Evolutionary conservation across 2,888 invertebrate genomes (phyloP), one percentile per base, ranked within the genome.

Genomic region (Miltochrista miniata): DNA sequence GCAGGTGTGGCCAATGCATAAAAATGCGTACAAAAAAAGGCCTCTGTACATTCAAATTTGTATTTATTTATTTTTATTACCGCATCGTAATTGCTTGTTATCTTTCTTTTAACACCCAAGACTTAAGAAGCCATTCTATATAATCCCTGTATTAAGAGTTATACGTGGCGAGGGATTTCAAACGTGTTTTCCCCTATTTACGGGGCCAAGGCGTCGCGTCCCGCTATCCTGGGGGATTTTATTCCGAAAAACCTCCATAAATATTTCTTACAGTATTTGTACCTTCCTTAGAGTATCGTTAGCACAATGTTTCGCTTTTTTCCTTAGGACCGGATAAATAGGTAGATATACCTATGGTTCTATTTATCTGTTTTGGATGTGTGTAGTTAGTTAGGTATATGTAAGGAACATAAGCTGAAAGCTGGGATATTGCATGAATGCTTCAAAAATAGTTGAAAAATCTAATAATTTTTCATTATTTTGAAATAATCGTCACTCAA

Each of bases 191-290:
- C 81, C 85, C 79, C 81, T 82, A 85, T 86, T 88, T 89, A 83
- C 82, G 70, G 78, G 81, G 78, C 77, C 79, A 79, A 69, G 70
- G 78, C 79, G 82, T 79, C 83, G 69, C 75, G 74, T 76, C 74
- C 78, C 79, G 76, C 74, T 73, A 70, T 82, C 88, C 86, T 79
- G 70, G 59, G 83, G 88, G 89, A 87, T 87, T 88, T 81, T 76
- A 82, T 82, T 83, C 79, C 83, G 85, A 90, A 90, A 90, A 90
- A 88, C 90, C 89, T 84, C 90, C 90, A 90, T 90, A 90, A 90
- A 90, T 90, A 90, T 90, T 89, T 90, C 89, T 90, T 87, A 87
- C 82, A 86, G 87, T 88, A 85, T 90, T 90, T 90, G 90, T 90
- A 87, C 87, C 87, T 86, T 87, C 89, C 90, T 87, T 76, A 82